Conservation (phyloP, 1,140 invertebrate species). For the Neodiprion virginianus region DNA sequence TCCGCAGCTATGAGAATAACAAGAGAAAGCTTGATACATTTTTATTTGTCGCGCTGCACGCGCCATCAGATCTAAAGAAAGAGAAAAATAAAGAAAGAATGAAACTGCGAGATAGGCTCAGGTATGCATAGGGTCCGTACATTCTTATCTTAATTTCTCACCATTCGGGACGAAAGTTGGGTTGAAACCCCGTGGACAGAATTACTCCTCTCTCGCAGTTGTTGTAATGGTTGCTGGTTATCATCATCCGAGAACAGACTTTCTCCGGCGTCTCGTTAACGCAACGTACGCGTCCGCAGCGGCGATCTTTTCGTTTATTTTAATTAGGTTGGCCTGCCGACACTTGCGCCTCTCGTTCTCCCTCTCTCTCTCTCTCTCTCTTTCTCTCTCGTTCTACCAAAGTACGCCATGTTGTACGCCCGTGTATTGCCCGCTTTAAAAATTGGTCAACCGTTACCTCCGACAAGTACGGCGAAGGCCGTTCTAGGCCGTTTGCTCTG, state of each 20-base stretch:
- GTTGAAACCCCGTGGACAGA: neutral
- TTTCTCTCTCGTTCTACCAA: neutral
- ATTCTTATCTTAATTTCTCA: neutral
- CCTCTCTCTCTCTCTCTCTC: neutral
- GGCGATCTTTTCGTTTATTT: conserved; percentile 18
- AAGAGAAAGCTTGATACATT: too few relatives aligned
- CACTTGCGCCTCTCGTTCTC: neutral
- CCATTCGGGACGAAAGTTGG: neutral
- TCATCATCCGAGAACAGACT: neutral
- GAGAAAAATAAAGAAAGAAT: neutral
- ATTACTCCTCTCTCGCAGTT: neutral
- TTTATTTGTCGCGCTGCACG: too few relatives aligned
- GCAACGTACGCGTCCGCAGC: conserved; percentile 21
- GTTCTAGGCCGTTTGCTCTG: conserved; percentile 45
- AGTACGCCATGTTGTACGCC: conserved; percentile 10
- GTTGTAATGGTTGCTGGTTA: neutral
- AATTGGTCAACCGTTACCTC: conserved; percentile 39
- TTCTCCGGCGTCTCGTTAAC: conserved; percentile 38
- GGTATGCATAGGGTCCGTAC: neutral
- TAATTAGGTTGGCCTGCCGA: conserved; percentile 17
- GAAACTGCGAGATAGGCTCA: neutral
- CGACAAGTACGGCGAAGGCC: conserved; percentile 36
- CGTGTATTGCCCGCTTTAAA: conserved; percentile 25
- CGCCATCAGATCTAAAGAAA: too few relatives aligned
- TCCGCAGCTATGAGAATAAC: too few relatives aligned